Conservation (phyloP, 2,797 vertebrate genomes). For the Lerista edwardsae region DNA sequence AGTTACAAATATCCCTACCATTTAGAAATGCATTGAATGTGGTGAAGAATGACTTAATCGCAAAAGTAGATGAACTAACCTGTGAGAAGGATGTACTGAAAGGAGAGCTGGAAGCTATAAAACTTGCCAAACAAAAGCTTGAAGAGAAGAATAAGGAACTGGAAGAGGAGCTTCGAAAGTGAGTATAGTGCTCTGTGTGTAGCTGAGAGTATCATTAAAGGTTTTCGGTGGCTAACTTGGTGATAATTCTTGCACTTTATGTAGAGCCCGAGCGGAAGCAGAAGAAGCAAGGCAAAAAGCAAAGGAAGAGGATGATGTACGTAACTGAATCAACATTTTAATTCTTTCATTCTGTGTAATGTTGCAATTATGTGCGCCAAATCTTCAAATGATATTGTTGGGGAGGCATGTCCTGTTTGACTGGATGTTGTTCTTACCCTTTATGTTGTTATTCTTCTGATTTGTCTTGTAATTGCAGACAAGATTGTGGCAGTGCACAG, state of each 20-base stretch:
- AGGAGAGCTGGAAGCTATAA: slow-evolving; percentile 80
- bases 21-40: slow-evolving; percentile 84
- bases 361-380: no score
- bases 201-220: background rate
- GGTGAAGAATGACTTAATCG: slow-evolving; percentile 85
- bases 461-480: background rate
- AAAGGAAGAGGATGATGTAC: slow-evolving; percentile 95
- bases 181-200: slow-evolving; percentile 42
- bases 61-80: slow-evolving; percentile 81
- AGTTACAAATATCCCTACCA: slow-evolving; percentile 49
- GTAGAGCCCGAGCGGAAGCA: slow-evolving; percentile 87
- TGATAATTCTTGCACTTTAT: slow-evolving; percentile 46
- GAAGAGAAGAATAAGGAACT: slow-evolving; percentile 83
- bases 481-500: background rate
- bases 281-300: slow-evolving; percentile 88
- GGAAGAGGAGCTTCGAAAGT: slow-evolving; percentile 84
- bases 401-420: background rate
- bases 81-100: slow-evolving; percentile 83
- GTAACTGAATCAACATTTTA: slow-evolving; percentile 59
- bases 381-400: background rate
- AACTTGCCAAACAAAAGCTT: slow-evolving; percentile 82
- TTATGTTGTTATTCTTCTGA: background rate
- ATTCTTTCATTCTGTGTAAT: slow-evolving; percentile 1
- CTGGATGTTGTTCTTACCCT: background rate
- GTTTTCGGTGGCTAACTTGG: slow-evolving; percentile 35